These are phyloP conservation scores for Melinaea menophilus DNA, from an alignment of 2,888 invertebrate species.

Conservation along the genomic window DNA sequence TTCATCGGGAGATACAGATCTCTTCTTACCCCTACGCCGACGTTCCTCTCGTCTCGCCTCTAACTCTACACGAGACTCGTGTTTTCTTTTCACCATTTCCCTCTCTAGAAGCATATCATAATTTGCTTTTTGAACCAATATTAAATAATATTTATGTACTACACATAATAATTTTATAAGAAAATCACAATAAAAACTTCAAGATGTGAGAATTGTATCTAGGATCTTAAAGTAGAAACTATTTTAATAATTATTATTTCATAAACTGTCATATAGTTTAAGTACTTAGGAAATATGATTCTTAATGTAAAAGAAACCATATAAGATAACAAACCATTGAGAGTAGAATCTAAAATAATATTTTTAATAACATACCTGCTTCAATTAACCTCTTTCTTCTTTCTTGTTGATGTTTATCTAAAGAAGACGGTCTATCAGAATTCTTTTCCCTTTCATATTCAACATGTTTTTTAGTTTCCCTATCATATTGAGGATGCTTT, in stretches of 20 bases:
- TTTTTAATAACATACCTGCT: conserved; percentile 71
- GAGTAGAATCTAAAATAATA: conserved; percentile 11
- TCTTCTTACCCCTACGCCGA: conserved; percentile 72
- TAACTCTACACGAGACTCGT: conserved; percentile 84
- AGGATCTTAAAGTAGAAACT: too few relatives aligned
- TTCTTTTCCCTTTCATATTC: conserved; percentile 72
- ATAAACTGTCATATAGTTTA: too few relatives aligned
- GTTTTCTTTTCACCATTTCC: conserved; percentile 87
- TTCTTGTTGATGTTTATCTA: conserved; percentile 76
- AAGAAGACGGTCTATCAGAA: conserved; percentile 55
- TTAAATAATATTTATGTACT: too few relatives aligned
- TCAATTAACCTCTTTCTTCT: conserved; percentile 83
- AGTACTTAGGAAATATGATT: too few relatives aligned
- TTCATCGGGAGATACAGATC: conserved; percentile 58
- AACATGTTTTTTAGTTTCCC: conserved; percentile 60
- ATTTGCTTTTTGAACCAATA: too few relatives aligned
- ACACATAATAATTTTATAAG: conserved; percentile 4
- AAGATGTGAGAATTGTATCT: too few relatives aligned
- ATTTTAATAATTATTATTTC: too few relatives aligned
- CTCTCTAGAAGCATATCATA: conserved; percentile 68
- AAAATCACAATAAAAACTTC: too few relatives aligned
- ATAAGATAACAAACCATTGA: neutral
- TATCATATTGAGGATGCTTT: conserved; percentile 69
- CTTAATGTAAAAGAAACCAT: too few relatives aligned
- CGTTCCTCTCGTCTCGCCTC: conserved; percentile 83